These are phyloP conservation scores for Marronus borbonicus DNA, from an alignment of 2,888 invertebrate species.

Conservation along the genomic window DNA sequence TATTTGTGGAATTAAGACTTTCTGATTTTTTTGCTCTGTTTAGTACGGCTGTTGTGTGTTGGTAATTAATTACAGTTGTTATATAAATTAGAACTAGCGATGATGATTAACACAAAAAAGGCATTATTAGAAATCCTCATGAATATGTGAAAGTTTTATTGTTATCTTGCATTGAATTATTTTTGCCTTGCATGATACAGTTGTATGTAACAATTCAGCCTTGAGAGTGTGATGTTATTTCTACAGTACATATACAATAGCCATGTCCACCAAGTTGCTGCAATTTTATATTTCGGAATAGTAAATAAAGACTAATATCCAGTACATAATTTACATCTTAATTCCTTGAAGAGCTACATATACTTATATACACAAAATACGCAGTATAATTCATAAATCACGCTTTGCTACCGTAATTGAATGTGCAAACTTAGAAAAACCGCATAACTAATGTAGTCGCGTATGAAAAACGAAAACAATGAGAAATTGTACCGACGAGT, in stretches of 20 bases:
- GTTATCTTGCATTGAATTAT: constrained; percentile 36
- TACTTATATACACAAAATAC: background rate
- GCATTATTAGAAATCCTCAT: constrained; percentile 52
- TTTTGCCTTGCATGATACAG: constrained; percentile 20
- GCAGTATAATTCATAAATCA: constrained; percentile 19
- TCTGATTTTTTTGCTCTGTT: constrained; percentile 61
- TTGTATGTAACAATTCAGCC: constrained; percentile 9
- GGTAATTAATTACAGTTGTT: constrained; percentile 59
- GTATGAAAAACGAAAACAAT: constrained; percentile 40
- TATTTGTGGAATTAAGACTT: constrained; percentile 55
- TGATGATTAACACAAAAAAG: constrained; percentile 54
- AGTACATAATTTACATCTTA: background rate
- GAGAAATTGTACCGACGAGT: constrained; percentile 36
- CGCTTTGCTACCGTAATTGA: constrained; percentile 36
- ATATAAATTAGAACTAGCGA: constrained; percentile 57
- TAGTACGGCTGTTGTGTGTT: constrained; percentile 56
- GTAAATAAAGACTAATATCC: too few species aligned
- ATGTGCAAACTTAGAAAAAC: constrained; percentile 16
- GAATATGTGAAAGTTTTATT: constrained; percentile 53
- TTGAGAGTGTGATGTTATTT: constrained; percentile 18
- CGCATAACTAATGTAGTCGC: constrained; percentile 32
- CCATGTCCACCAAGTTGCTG: background rate
- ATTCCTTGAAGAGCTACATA: background rate
- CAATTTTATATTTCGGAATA: background rate
- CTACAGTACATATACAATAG: background rate